Base-by-base conservation (phyloP, 2,113 vertebrate genomes). In the Emydocephalus ijimae region DNA sequence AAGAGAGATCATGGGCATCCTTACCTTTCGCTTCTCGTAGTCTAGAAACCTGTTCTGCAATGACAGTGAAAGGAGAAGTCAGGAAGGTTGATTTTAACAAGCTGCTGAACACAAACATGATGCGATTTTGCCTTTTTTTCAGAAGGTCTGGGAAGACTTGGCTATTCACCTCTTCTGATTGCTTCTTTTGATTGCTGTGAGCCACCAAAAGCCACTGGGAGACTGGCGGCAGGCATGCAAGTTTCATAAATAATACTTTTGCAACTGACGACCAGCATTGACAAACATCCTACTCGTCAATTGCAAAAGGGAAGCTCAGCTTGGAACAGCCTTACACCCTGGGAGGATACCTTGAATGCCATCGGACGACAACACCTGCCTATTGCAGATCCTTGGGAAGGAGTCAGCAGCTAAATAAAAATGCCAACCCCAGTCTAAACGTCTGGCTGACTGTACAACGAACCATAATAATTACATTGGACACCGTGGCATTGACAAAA, bases 11-110 rank as follows among this genome's bases (percentile, higher is more conserved):
- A 5, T 0, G 1, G 14, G 24, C 1, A 0, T 69, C 64, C 96
- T 97, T 96, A 99, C 99, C 99, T 99, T 99, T 95, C 97, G 98
- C 97, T 97, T 99, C 96, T 99, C 99, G 0, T 99, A 99, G 96
- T 99, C 99, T 74, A 97, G 98, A 96, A 99, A 99, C 93, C 98
- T 99, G 92, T 96, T 98, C 99, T 99, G 98, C 93, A 98, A 97
- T 95, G 74, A 89, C 95, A 98, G 7, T 88, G 94, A 54, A 89
- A 45, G 3, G 18, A 20, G 18, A 57, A 89, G 85, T 81, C 20
- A 21, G 6, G 2, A 20, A 81, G n/a, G 15, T 3, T 3, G 69
- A 34, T 74, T 74, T 74, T 20, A 74, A 34, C 69, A n/a, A 74
- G 64, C 14, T 1, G 2, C 64, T 3, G n/a, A 74, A 74, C 15